Evolutionary conservation across 2,113 vertebrate genomes (phyloP), one percentile per base, ranked within the genome.

Genomic region (Meles meles): DNA sequence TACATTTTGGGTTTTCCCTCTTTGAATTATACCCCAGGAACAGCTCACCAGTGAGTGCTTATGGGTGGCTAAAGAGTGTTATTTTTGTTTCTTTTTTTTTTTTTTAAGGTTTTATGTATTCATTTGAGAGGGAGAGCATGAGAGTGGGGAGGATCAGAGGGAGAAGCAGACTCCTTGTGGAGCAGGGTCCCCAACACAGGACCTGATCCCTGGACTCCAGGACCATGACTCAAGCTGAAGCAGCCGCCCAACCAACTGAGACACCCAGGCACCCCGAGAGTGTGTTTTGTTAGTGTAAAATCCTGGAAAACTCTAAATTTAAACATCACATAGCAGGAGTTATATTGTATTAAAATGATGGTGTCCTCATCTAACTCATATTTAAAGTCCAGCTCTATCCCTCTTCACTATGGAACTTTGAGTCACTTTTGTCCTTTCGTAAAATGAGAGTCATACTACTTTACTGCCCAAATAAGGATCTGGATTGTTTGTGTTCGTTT

Each of bases 51-150:
- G 34, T 71, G 79, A 67, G 65, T 80, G 39, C 52, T 52, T 95
- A 42, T 72, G 18, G 34, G 39, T 55, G 37, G 10, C 29, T 84
- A 37, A 10, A 71, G 72, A 6, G 10, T 79, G 23, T 59, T 39
- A 65, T 96, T 81, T 79, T 59, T 25, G 39, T 77, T 96, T 76
- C 76, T 96, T 94, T 93, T 91, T 57, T 21, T 21, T 7, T 57
- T 57, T 7, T 21, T 57, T 57, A 57, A 57, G 57, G 57, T 57
- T 57, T 57, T 57, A 57, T 57, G 57, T 57, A 57, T 57, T 57
- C 20, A 57, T 57, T 57, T 57, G 55, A 57, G 20, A 57, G 20
- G 20, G 20, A 21, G 55, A 57, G 55, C 20, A 57, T 21, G 55
- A 57, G 55, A 7, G 6, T 18, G 55, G 55, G 20, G 2, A 57